phyloP scores from a whole-genome alignment of 2,113 vertebrate genomes.

The Forbesichthys agassizii region DNA sequence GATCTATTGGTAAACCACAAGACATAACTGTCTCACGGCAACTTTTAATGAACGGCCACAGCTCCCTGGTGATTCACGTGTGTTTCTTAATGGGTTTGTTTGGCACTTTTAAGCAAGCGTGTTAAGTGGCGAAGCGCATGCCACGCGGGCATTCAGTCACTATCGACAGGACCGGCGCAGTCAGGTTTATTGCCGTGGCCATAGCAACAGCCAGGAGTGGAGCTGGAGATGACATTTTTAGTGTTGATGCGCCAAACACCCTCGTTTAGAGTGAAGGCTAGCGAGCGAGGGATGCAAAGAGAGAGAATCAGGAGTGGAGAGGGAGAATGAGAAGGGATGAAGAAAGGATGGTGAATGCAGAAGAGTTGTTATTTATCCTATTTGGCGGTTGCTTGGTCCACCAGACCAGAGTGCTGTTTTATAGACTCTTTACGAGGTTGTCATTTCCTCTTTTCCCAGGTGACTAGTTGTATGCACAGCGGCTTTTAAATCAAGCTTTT shows the following conservation, averaged over 20 bases:
- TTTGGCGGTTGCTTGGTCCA: constrained; percentile 36
- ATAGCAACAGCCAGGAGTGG: constrained; percentile 71
- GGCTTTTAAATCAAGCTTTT: not conserved
- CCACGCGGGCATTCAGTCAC: constrained; percentile 33
- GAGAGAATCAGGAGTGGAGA: constrained; percentile 7
- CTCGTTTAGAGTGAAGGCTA: constrained; percentile 56
- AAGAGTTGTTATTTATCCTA: constrained; percentile 38
- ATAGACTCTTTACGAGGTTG: constrained; percentile 29
- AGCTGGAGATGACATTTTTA: constrained; percentile 54
- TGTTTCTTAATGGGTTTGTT: constrained; percentile 13
- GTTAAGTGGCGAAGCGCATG: constrained; percentile 19
- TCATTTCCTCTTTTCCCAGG: constrained; percentile 15
- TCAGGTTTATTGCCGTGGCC: constrained; percentile 70
- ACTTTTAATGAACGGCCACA: not conserved
- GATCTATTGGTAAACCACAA: not conserved
- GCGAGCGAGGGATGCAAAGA: constrained; percentile 32
- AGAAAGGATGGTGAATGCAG: not conserved
- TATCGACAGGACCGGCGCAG: constrained; percentile 33
- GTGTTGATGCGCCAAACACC: constrained; percentile 55
- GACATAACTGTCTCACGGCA: not conserved
- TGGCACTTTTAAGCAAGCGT: constrained; percentile 20
- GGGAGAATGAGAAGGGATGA: constrained; percentile 3
- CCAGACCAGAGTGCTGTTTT: constrained; percentile 13
- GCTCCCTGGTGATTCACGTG: not conserved
- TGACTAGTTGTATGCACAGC: constrained; percentile 7